phyloP scores from a whole-genome alignment of 2,797 vertebrate genomes.

The Geotrypetes seraphini region DNA sequence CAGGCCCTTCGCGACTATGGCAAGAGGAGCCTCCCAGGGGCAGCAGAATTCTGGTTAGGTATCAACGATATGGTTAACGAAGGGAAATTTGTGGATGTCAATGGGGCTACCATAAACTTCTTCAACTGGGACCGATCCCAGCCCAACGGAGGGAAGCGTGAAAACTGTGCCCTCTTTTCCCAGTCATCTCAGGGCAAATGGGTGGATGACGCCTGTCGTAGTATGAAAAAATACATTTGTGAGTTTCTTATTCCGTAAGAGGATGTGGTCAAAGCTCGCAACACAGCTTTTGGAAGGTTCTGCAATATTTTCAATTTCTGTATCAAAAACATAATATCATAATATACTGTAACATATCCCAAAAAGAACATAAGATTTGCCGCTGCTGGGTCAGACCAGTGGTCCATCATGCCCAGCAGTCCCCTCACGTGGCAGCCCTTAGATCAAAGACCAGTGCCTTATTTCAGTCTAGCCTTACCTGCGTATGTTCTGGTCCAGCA shows the following conservation, averaged over 20 bases:
- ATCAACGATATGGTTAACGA: constrained; percentile 84
- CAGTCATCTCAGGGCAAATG: constrained; percentile 81
- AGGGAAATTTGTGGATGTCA: constrained; percentile 88
- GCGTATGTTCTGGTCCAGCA: no score
- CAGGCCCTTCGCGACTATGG: constrained; percentile 73
- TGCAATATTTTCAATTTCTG: no score
- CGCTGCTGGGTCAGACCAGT: no score
- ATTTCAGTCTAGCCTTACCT: no score
- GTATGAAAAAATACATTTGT: constrained; percentile 84
- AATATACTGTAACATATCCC: no score
- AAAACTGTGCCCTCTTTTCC: constrained; percentile 82
- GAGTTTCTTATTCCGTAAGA: constrained; percentile 83
- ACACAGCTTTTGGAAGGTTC: no score
- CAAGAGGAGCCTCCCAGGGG: constrained; percentile 62
- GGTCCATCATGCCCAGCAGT: no score
- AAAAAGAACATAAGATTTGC: no score
- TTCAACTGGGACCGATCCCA: constrained; percentile 84
- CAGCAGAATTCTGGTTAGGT: constrained; percentile 85
- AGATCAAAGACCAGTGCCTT: no score
- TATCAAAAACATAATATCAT: no score
- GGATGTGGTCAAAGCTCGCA: no score
- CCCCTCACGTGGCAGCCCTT: no score
- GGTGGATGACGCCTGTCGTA: constrained; percentile 81
- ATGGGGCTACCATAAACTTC: constrained; percentile 71
- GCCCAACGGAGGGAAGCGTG: constrained; percentile 80